These are phyloP conservation scores for Thryonomys swinderianus DNA, from an alignment of 2,113 vertebrate species.

Conservation along the genomic window DNA sequence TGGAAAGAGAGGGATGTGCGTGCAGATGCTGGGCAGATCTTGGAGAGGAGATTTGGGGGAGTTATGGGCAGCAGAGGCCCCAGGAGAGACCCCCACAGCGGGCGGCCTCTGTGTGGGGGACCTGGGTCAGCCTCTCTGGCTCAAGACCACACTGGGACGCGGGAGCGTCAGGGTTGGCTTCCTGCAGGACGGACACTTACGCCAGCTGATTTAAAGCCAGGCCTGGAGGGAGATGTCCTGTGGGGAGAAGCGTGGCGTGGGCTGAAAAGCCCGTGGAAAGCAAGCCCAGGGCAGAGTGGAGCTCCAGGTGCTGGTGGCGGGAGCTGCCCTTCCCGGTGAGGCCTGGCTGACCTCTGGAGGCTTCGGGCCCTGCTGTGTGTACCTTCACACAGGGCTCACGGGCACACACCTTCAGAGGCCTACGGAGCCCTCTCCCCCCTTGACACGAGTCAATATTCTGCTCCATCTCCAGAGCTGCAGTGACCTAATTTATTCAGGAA, in stretches of 20 bases:
- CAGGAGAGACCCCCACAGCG: rapidly evolving
- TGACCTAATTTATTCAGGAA: background rate
- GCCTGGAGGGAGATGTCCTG: background rate
- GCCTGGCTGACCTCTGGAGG: background rate
- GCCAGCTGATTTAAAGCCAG: background rate
- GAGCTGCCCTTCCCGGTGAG: background rate
- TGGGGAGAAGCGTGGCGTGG: background rate
- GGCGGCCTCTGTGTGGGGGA: background rate
- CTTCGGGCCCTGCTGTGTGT: rapidly evolving
- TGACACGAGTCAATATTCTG: background rate
- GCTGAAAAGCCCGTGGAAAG: too few species aligned
- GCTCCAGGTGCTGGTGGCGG: background rate
- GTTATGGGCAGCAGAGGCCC: rapidly evolving
- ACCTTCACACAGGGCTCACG: background rate
- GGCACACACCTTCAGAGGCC: background rate
- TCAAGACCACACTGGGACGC: background rate
- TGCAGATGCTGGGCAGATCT: background rate
- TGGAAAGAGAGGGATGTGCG: background rate
- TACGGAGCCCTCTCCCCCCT: background rate
- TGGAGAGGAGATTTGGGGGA: too few species aligned
- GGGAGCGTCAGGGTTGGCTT: rapidly evolving
- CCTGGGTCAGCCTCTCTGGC: rapidly evolving
- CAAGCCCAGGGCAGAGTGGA: background rate
- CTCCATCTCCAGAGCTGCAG: too few species aligned
- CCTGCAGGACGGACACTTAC: too few species aligned